Conservation (phyloP, 1,140 invertebrate genomes). For the Neodiprion pinetum region DNA sequence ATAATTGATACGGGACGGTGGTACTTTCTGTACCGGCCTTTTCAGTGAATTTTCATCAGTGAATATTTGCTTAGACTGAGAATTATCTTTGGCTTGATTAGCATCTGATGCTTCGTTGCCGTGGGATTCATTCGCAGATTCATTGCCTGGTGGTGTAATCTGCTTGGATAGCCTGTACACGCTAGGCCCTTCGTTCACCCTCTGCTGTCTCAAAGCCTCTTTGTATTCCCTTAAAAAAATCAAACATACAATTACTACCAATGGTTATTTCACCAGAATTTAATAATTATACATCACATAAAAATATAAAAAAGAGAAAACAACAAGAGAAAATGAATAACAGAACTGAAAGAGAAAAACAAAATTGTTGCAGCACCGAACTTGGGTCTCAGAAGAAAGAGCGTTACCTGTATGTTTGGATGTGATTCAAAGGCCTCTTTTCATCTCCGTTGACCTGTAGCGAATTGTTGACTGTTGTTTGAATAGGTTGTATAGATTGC, state of each 20-base stretch:
- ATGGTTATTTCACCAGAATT: constrained; percentile 11
- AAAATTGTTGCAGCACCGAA: constrained; percentile 15
- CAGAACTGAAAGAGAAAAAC: constrained; percentile 9
- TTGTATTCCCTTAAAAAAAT: constrained; percentile 78
- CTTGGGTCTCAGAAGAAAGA: background rate
- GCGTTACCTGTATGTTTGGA: constrained; percentile 83
- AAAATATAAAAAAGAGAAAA: background rate
- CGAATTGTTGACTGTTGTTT: constrained; percentile 46
- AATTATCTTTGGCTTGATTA: constrained; percentile 30
- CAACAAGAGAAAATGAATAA: background rate
- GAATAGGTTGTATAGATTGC: constrained; percentile 45
- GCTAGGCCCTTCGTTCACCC: constrained; percentile 73
- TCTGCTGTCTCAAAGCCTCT: constrained; percentile 83
- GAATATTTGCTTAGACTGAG: constrained; percentile 45
- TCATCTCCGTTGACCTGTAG: constrained; percentile 69
- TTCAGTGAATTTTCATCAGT: constrained; percentile 55
- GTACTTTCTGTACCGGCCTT: constrained; percentile 67
- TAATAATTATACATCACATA: background rate
- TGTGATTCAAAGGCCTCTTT: constrained; percentile 74
- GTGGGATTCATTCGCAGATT: constrained; percentile 44
- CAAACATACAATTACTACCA: background rate
- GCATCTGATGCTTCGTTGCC: constrained; percentile 41
- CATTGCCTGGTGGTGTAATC: constrained; percentile 44
- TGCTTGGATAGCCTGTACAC: constrained; percentile 73
- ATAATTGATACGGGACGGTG: constrained; percentile 61